phyloP scores from a whole-genome alignment of 2,113 vertebrate genomes.

The Cinclus cinclus region DNA sequence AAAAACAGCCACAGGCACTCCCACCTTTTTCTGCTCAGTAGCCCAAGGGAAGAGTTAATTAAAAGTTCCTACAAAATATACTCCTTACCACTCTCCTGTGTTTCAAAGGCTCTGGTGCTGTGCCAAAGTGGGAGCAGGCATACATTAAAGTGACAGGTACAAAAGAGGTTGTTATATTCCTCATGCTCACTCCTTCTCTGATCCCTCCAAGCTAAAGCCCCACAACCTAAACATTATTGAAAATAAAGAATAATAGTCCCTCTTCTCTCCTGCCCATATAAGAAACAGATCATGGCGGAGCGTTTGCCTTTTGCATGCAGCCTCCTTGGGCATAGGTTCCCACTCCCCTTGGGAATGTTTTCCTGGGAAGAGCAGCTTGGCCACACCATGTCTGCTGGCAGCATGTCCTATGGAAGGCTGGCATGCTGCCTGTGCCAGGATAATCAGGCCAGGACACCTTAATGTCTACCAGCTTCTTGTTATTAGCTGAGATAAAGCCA shows the following conservation, averaged over 20 bases:
- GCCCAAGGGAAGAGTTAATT: slow-evolving; percentile 67
- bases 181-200: background rate
- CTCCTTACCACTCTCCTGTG: slow-evolving; percentile 42
- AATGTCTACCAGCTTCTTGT: background rate
- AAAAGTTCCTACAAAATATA: slow-evolving; percentile 63
- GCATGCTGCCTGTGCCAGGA: background rate
- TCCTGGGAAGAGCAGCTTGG: background rate
- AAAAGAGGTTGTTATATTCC: slow-evolving; percentile 17
- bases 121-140: slow-evolving; percentile 59
- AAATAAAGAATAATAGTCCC: background rate
- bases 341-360: background rate
- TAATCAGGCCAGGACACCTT: background rate
- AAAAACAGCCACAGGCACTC: background rate
- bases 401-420: background rate
- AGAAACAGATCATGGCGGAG: background rate
- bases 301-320: background rate
- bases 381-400: background rate
- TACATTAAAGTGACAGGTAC: slow-evolving; percentile 55
- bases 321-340: background rate
- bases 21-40: slow-evolving; percentile 35
- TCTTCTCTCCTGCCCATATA: background rate
- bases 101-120: slow-evolving; percentile 54
- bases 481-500: background rate
- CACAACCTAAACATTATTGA: background rate
- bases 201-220: background rate